Base-by-base conservation (phyloP, 2,888 invertebrate genomes). In the Mechanitis messenoides region DNA sequence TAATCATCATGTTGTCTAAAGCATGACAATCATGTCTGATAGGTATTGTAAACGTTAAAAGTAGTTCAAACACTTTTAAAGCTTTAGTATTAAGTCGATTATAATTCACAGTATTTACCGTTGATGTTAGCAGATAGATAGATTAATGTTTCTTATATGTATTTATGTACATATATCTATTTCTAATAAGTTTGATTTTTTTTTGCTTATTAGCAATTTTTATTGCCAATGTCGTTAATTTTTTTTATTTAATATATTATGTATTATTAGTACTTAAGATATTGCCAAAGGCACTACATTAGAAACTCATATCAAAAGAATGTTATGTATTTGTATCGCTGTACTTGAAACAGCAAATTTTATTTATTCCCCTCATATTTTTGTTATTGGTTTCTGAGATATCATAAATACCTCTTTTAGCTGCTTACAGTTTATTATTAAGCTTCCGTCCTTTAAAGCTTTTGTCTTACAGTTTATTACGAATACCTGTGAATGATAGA, bases 221-320 rank as follows among this genome's bases (percentile, higher is more conserved):
- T 50, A 31, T 50, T 9, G 3, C 9, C 31, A 31, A 31, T 50
- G 2, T 50, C 31, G 28, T 28, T 50, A 31, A 7, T 31, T 50
- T 28, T 50, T 50, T 28, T 50, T 12, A 9, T 31, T 50, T 31
- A 31, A 20, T 59, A 53, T 35, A 35, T 2, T 35, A 45, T 45
- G 20, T 55, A 59, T 59, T 59, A 45, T 53, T 38, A 45, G 54
- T 54, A 35, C 45, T 60, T 57, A 45, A 47, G 50, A 56, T 53
- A 69, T 69, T 74, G 82, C 81, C 82, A 77, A 81, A 82, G 81
- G 82, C 81, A 76, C 64, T 61, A 59, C 70, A 62, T 73, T 79
- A 76, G 70, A 63, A 59, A 75, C 63, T 78, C 84, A 83, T 84
- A 84, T 84, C 83, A 83, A 61, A 61, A 68, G 60, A 65, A 66